Percentiles rank a stretch among this genome's conserved stretches.
Evolutionary conservation across 2,797 vertebrate genomes (phyloP).

Genomic region (Apodemus agrarius): DNA sequence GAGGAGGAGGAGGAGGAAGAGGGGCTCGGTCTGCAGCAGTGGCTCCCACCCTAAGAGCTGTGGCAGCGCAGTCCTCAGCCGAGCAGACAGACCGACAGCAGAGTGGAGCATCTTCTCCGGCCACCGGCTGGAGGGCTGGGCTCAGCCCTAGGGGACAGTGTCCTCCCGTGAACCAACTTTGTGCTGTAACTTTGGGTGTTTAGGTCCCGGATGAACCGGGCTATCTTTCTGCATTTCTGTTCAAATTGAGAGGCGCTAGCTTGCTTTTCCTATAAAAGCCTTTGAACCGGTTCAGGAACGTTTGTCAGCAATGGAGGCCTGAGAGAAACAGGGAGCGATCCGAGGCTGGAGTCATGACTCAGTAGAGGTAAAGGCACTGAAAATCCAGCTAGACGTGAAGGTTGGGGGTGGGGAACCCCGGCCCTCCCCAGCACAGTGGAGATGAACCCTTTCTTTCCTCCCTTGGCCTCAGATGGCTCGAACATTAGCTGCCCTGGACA

Average conservation of each 20-base stretch:
- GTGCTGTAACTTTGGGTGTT: background rate
- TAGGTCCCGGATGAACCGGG: background rate
- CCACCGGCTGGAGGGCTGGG: background rate
- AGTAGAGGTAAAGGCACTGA: background rate
- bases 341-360: background rate
- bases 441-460: background rate
- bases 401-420: background rate
- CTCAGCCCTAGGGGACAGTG: background rate
- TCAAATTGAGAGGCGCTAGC: background rate
- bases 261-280: slow-evolving; percentile 25
- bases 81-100: no score
- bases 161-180: background rate
- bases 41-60: background rate
- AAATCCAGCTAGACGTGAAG: background rate
- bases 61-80: fast-evolving
- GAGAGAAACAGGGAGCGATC: background rate
- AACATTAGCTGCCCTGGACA: background rate
- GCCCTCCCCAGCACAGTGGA: background rate
- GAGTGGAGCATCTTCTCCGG: background rate
- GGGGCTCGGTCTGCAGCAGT: background rate
- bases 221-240: background rate
- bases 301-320: background rate
- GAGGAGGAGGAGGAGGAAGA: no score
- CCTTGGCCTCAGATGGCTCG: background rate
- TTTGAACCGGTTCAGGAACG: background rate